Base-by-base conservation (phyloP, 2,888 invertebrate genomes). In the Platycnemis pennipes region DNA sequence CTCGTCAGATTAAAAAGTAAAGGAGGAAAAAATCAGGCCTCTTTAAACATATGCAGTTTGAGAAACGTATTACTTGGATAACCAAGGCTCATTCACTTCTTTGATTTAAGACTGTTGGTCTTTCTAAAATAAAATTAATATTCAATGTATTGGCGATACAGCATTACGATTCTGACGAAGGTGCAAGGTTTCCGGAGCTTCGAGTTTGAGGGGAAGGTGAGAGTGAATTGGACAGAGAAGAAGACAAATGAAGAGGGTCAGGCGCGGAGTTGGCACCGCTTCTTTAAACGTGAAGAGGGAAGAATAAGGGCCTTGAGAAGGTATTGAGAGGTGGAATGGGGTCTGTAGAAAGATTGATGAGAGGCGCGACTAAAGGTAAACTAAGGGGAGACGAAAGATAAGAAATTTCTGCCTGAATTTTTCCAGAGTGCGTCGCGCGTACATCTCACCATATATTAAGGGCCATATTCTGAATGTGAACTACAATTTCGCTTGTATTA, bases 221-320 rank as follows among this genome's bases (percentile, higher is more conserved):
- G 44, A 94, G 69, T 88, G 88, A 69, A 53, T 63, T 56, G 88
- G 89, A 94, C 63, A 63, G 94, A 31, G 69, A 63, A 85, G 94
- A 69, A 63, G 77, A 94, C 44, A 88, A 69, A 86, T 45, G 69
- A 31, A 77, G 88, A 19, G 63, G 87, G 69, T 11, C 37, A 11
- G 77, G 31, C 11, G n/a, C 2, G 77, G 31, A 13, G 11, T 31
- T n/a, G 77, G 16, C 13, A 37, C 31, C 13, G 26, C 2, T 26
- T 7, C 31, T 31, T 37, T 77, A 7, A 77, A 37, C 77, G 13
- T 37, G 37, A 77, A 77, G 77, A 8, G 7, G 63, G 3, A 63
- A 26, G n/a, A 31, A 2, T n/a, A 37, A 77, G 2, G 4, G 31
- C 13, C 77, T 77, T 77, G 26, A 37, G 37, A 77, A 77, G 4